A percentile compares a stretch with the other conserved stretches of the same genome.
These are phyloP conservation scores for Tryphoninae sp. DNA, from an alignment of 2,888 invertebrate species.

Conservation along the genomic window DNA sequence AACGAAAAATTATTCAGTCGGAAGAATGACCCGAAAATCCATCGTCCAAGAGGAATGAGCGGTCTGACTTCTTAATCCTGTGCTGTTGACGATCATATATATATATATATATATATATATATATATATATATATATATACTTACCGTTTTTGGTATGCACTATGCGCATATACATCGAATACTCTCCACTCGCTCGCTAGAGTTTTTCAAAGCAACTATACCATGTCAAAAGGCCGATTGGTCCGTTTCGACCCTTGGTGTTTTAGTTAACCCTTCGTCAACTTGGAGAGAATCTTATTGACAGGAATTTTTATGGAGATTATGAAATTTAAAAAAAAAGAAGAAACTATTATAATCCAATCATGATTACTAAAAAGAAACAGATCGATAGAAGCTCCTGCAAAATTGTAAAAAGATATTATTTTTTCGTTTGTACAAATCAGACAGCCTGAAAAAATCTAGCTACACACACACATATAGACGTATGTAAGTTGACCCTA, in stretches of 20 bases:
- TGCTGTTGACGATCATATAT: constrained; percentile 51
- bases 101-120: constrained; percentile 15
- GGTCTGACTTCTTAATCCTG: constrained; percentile 67
- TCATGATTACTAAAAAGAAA: too few relatives aligned
- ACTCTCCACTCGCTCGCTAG: constrained; percentile 1
- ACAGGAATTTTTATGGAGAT: too few relatives aligned
- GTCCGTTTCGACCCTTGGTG: not conserved
- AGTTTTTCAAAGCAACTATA: constrained; percentile 55
- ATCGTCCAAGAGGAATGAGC: constrained; percentile 48
- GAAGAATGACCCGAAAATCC: constrained; percentile 66
- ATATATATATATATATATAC: constrained; percentile 2
- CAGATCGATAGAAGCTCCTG: too few relatives aligned
- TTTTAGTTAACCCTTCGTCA: too few relatives aligned
- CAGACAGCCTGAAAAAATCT: not conserved
- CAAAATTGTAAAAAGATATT: constrained; percentile 14
- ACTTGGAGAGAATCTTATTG: too few relatives aligned
- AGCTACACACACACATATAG: constrained; percentile 45
- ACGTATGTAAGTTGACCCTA: constrained; percentile 22
- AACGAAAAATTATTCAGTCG: constrained; percentile 68
- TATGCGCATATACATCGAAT: not conserved
- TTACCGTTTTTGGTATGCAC: constrained; percentile 17
- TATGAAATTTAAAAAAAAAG: too few relatives aligned
- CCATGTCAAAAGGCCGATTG: constrained; percentile 64
- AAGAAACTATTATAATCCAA: too few relatives aligned
- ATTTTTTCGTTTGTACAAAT: constrained; percentile 35